A percentile compares a stretch with the other conserved stretches of the same genome.
Conservation (phyloP, 2,797 vertebrate species). For the Sphenodon punctatus region DNA sequence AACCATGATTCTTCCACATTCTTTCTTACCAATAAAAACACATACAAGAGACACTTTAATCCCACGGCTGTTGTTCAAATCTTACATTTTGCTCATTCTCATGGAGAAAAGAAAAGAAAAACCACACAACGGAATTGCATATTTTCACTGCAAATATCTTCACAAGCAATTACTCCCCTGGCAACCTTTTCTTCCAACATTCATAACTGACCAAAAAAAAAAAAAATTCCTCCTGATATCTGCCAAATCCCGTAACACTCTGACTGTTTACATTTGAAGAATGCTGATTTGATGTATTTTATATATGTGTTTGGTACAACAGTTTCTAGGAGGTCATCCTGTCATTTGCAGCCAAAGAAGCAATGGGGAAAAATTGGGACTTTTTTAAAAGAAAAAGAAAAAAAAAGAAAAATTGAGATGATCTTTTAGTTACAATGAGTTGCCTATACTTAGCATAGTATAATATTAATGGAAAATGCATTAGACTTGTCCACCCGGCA, state of each 20-base stretch:
- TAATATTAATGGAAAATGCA: slow-evolving; percentile 63
- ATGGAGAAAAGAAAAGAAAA: slow-evolving; percentile 56
- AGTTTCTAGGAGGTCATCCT: slow-evolving; percentile 67
- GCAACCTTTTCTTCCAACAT: slow-evolving; percentile 53
- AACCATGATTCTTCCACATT: slow-evolving; percentile 59
- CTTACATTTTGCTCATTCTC: slow-evolving; percentile 52
- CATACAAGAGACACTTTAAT: slow-evolving; percentile 50
- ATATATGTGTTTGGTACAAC: slow-evolving; percentile 58
- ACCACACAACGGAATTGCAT: slow-evolving; percentile 5
- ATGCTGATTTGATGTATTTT: slow-evolving; percentile 44
- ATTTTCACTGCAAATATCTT: slow-evolving; percentile 46
- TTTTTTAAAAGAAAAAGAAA: background rate
- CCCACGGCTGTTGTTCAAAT: slow-evolving; percentile 13
- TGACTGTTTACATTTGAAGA: slow-evolving; percentile 49
- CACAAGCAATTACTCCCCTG: slow-evolving; percentile 34
- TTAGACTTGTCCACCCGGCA: slow-evolving; percentile 51
- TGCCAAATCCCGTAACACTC: slow-evolving; percentile 34
- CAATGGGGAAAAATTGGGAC: slow-evolving; percentile 45
- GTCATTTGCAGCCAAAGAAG: slow-evolving; percentile 58
- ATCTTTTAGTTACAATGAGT: slow-evolving; percentile 37
- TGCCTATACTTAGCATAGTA: slow-evolving; percentile 22
- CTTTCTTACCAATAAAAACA: slow-evolving; percentile 63
- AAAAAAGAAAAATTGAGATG: slow-evolving; percentile 21
- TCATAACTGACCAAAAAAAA: slow-evolving; percentile 40
- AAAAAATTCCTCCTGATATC: slow-evolving; percentile 39